These are phyloP conservation scores for Troglohyphantes excavatus DNA, from an alignment of 2,888 invertebrate genomes.

Conservation along the genomic window DNA sequence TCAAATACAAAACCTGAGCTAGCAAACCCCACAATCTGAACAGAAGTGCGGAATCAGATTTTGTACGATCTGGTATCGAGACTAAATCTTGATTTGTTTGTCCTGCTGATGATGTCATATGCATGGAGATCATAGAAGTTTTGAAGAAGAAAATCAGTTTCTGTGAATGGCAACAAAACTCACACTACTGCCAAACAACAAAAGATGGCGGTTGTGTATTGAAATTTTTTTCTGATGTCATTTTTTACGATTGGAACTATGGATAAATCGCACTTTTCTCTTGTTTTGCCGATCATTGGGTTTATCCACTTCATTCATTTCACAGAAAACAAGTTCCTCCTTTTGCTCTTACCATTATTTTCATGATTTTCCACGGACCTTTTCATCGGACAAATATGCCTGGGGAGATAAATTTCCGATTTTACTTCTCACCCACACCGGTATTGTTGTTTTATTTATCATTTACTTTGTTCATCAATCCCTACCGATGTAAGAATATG, in stretches of 20 bases:
- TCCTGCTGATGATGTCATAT: too few relatives aligned
- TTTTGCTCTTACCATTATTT: background rate
- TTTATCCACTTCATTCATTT: too few relatives aligned
- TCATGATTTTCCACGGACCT: background rate
- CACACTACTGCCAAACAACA: background rate
- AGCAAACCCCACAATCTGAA: too few relatives aligned
- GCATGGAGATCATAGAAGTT: too few relatives aligned
- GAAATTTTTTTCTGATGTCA: slow-evolving; percentile 1
- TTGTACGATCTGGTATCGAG: too few relatives aligned
- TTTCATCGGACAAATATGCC: slow-evolving; percentile 15
- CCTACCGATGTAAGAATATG: slow-evolving; percentile 45
- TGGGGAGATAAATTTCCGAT: background rate
- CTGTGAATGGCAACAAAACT: background rate
- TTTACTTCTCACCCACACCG: background rate
- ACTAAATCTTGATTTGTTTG: too few relatives aligned
- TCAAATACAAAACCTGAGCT: too few relatives aligned
- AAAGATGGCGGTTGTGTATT: slow-evolving; percentile 32
- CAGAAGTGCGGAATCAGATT: too few relatives aligned
- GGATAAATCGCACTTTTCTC: background rate
- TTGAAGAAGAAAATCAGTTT: background rate
- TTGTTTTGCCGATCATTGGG: too few relatives aligned
- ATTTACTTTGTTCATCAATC: slow-evolving; percentile 7
- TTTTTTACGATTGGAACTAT: background rate
- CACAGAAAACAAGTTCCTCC: background rate
- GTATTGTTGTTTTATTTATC: slow-evolving; percentile 12